These are phyloP conservation scores for Xylota sylvarum DNA, from an alignment of 2,888 invertebrate genomes.

Conservation along the genomic window DNA sequence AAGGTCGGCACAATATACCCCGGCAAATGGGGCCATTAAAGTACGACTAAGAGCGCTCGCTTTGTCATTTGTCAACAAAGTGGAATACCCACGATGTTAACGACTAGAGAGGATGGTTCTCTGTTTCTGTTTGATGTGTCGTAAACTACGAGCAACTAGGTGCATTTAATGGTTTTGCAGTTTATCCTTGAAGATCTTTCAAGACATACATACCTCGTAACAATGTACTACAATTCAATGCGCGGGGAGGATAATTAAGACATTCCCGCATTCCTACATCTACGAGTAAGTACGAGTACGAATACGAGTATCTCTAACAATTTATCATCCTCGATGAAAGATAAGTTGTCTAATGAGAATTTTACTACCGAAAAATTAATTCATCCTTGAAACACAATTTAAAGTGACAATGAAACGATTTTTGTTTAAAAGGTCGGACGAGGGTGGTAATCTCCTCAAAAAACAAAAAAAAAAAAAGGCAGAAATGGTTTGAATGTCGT, in stretches of 20 bases:
- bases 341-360: slow-evolving; percentile 38
- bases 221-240: not conserved
- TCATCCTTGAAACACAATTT: slow-evolving; percentile 33
- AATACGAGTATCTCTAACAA: slow-evolving; percentile 12
- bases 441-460: slow-evolving; percentile 24
- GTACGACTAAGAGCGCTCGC: not conserved
- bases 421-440: slow-evolving; percentile 39
- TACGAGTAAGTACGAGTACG: not conserved
- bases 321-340: slow-evolving; percentile 43
- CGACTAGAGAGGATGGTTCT: not conserved
- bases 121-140: slow-evolving; percentile 16
- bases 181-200: slow-evolving; percentile 18
- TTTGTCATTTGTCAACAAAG: slow-evolving; percentile 49
- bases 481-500: slow-evolving; percentile 50
- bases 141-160: slow-evolving; percentile 36
- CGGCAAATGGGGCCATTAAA: slow-evolving; percentile 16
- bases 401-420: slow-evolving; percentile 51
- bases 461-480: too few species aligned
- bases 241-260: slow-evolving; percentile 7
- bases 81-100: slow-evolving; percentile 27
- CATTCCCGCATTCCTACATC: slow-evolving; percentile 28
- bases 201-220: not conserved
- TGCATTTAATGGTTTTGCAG: slow-evolving; percentile 26
- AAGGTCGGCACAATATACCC: not conserved
- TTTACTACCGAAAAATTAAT: slow-evolving; percentile 40